These are phyloP conservation scores for Danionella dracula DNA, from an alignment of 2,797 vertebrate species.

Conservation along the genomic window DNA sequence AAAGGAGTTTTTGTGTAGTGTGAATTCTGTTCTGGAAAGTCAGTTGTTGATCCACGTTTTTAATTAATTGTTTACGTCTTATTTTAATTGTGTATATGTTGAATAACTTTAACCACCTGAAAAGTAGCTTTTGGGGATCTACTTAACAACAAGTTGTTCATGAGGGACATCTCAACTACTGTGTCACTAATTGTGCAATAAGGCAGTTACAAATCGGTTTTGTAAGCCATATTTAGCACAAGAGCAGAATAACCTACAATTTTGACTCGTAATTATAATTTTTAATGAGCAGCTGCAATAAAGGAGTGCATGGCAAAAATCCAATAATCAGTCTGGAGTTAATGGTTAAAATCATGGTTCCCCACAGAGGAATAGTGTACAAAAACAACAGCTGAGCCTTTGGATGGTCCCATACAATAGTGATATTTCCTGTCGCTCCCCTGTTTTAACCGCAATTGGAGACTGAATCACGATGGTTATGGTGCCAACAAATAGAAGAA, in stretches of 20 bases:
- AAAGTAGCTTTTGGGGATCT: too few relatives aligned
- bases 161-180: too few relatives aligned
- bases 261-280: conserved; percentile 28
- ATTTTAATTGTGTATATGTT: too few relatives aligned
- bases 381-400: conserved; percentile 52
- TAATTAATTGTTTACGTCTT: too few relatives aligned
- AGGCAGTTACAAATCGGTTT: conserved; percentile 16
- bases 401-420: conserved; percentile 53
- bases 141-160: too few relatives aligned
- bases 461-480: conserved; percentile 15
- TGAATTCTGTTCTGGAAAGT: too few relatives aligned
- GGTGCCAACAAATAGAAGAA: conserved; percentile 32
- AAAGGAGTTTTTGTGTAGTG: too few relatives aligned
- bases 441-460: conserved; percentile 25
- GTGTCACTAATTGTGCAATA: conserved; percentile 18
- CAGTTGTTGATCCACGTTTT: too few relatives aligned
- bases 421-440: conserved; percentile 24
- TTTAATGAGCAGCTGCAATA: conserved; percentile 27
- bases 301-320: conserved; percentile 17
- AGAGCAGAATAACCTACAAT: conserved; percentile 19
- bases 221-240: conserved; percentile 7
- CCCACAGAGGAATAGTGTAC: conserved; percentile 45
- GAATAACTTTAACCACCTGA: too few relatives aligned
- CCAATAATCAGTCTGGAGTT: conserved; percentile 43
- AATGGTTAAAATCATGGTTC: conserved; percentile 51